These are phyloP conservation scores for Taphrorychus bicolor DNA, from an alignment of 2,888 invertebrate genomes.

Conservation along the genomic window DNA sequence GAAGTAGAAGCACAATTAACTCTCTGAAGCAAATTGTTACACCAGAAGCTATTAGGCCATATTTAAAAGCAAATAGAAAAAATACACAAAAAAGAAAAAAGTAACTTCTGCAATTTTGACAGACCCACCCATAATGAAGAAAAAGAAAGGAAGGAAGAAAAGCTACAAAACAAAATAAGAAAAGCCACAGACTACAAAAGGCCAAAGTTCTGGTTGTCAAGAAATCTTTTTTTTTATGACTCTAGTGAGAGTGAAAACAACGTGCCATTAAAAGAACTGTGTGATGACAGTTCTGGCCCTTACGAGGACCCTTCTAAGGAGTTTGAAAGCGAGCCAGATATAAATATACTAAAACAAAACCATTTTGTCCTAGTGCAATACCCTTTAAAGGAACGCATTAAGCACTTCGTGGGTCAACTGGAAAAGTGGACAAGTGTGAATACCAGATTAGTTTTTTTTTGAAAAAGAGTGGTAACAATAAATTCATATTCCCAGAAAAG, in stretches of 20 bases:
- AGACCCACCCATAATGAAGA: slow-evolving; percentile 4
- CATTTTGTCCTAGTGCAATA: no score
- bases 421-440: not conserved
- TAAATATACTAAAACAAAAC: no score
- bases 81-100: not conserved
- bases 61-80: slow-evolving; percentile 2
- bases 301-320: not conserved
- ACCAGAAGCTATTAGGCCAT: slow-evolving; percentile 5
- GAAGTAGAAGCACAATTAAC: not conserved
- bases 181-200: not conserved
- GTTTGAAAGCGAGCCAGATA: not conserved
- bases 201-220: not conserved
- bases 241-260: not conserved
- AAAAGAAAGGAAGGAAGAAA: slow-evolving; percentile 10
- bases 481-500: not conserved
- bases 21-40: slow-evolving; percentile 4
- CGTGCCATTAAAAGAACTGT: not conserved
- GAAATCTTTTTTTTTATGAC: not conserved
- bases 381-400: not conserved
- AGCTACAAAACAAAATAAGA: not conserved
- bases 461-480: no score
- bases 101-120: slow-evolving; percentile 3
- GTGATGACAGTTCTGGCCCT: not conserved
- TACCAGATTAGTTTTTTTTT: not conserved
- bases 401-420: not conserved